Evolutionary conservation across 1,140 invertebrate species (phyloP), one percentile per base, ranked within the genome.

Genomic region (Zelostemma sp.): DNA sequence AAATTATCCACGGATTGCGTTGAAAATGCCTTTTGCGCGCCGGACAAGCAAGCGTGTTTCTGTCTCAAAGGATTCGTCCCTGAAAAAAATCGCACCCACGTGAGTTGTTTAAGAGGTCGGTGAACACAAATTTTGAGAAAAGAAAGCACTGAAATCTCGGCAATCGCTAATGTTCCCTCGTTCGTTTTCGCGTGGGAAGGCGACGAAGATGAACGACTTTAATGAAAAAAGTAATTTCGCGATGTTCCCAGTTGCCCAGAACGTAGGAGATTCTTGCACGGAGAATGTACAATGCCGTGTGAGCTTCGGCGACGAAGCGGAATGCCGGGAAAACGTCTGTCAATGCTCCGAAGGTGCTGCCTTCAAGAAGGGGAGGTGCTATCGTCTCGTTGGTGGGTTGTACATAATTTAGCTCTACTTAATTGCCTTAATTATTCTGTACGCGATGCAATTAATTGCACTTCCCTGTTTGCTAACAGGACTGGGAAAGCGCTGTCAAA

Each of bases 331-430:
- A 43, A 78, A 72, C 48, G 66, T 66, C 38, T 84, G 82, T 56
- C 64, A 71, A 49, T 84, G 82, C 50, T 77, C 74, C 31, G 56
- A 73, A 40, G 77, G 75, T 8, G 74, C 79, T 8, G 75, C 68
- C 38, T 82, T 79, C 54, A 60, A 49, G 19, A 66, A 74, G 5
- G 58, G 74, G 33, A 74, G 70, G 33, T 84, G 82, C 70, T 80
- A 82, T 72, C 49, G 72, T 66, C 74, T 80, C 16, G 72, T 79
- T 18, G 79, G 82, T 84, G 60, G 74, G n/a, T n/a, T n/a, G n/a
- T n/a, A n/a, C n/a, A n/a, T n/a, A n/a, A n/a, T n/a, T n/a, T n/a
- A n/a, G n/a, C n/a, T n/a, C n/a, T n/a, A n/a, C n/a, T n/a, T n/a
- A n/a, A n/a, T n/a, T n/a, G n/a, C n/a, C n/a, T n/a, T n/a, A n/a